Evolutionary conservation across 2,113 vertebrate species (phyloP).

Genomic region (Ptilorrhoa leucosticta): DNA sequence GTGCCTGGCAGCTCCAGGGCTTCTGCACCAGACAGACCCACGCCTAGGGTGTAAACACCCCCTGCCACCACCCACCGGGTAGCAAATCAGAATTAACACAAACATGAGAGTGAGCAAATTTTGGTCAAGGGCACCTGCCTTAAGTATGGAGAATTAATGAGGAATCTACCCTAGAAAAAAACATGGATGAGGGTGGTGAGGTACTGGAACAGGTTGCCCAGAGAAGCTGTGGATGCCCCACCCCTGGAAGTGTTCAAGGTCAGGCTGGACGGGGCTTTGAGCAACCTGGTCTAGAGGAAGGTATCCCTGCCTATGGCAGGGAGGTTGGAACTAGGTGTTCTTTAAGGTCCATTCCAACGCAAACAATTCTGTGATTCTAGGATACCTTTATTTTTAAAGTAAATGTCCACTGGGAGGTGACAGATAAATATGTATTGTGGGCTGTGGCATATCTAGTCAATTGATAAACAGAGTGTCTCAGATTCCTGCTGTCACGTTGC

Average conservation of each 20-base stretch:
- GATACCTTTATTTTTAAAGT: background rate
- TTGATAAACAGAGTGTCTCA: background rate
- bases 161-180: background rate
- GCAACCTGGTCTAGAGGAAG: background rate
- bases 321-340: background rate
- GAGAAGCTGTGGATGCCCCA: background rate
- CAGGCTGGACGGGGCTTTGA: background rate
- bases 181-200: background rate
- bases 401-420: background rate
- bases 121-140: background rate
- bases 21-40: background rate
- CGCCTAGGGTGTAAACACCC: background rate
- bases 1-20: background rate
- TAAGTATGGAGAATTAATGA: background rate
- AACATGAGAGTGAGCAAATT: background rate
- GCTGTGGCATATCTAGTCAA: background rate
- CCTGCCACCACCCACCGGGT: accelerated
- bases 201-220: background rate
- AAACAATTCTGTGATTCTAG: background rate
- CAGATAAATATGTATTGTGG: background rate
- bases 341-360: background rate
- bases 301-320: background rate
- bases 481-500: background rate
- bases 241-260: background rate
- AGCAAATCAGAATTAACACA: background rate